Conservation (phyloP, 2,113 vertebrate species). For the Chiloscyllium plagiosum region DNA sequence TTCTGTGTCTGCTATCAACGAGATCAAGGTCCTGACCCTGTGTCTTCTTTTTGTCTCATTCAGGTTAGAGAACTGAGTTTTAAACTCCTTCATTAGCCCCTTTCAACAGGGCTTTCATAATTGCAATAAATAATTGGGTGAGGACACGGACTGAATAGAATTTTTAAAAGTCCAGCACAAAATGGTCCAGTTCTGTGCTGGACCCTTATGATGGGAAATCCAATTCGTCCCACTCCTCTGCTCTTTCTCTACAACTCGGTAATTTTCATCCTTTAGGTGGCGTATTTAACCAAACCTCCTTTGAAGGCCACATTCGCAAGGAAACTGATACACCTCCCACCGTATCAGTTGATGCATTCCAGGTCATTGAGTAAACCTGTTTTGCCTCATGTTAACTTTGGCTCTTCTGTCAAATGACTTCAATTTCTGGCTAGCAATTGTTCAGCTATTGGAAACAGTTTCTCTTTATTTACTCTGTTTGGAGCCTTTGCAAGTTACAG, state of each 20-base stretch:
- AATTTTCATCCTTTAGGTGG: background rate
- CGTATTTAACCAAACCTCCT: background rate
- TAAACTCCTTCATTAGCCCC: background rate
- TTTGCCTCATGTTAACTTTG: background rate
- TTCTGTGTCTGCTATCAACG: too few relatives aligned
- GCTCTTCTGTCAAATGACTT: background rate
- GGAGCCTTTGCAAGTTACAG: background rate
- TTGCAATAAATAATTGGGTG: background rate
- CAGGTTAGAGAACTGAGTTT: background rate
- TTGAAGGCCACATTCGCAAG: background rate
- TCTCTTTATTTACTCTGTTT: background rate
- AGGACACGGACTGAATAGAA: background rate
- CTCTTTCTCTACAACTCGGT: background rate
- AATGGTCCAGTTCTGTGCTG: background rate
- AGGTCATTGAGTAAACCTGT: background rate
- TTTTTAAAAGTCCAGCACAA: background rate
- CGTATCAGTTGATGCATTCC: background rate
- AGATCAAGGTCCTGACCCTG: background rate
- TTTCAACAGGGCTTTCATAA: background rate
- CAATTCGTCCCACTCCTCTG: background rate
- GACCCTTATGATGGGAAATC: background rate
- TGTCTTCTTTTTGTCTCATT: background rate
- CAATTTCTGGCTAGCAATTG: background rate
- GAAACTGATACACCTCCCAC: background rate
- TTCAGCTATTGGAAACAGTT: background rate